Base-by-base conservation (phyloP, 2,797 vertebrate genomes). In the Xiphorhynchus erythropygius region DNA sequence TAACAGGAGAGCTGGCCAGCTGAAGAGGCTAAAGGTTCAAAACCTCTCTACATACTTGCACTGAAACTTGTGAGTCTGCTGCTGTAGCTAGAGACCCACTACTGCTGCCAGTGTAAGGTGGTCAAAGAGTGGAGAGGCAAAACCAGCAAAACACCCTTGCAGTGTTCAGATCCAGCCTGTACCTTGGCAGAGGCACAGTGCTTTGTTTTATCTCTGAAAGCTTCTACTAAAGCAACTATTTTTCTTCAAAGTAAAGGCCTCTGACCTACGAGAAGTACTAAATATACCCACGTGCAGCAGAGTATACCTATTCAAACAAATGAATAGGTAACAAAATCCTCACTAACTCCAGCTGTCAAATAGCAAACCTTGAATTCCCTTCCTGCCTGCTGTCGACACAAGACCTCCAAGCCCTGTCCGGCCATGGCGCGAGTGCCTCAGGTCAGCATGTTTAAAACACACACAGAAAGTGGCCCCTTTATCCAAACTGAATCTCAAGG, bases 401-500 rank as follows among this genome's bases (percentile, higher is more conserved):
- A 39, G 82, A 86, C 47, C 70, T 75, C 23, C 52, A 65, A 57
- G 30, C 5, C 39, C 32, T 11, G 41, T 86, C 41, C 49, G 57
- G 59, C 74, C 79, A 35, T 11, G 37, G 56, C 86, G 35, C 28
- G 21, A 39, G 35, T 33, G n/a, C 73, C 63, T 32, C 41, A 74
- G 64, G 64, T 79, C 68, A 92, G 78, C 11, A 11, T 18, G 22
- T 41, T 57, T 65, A 57, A 85, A 81, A 14, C 9, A 18, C 0
- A 0, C 13, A 17, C 42, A 57, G 44, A 87, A 62, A 88, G 65
- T 3, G 9, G 67, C 9, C 73, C 35, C 88, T 85, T 91, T 73
- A 76, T 81, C 85, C 59, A 18, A 82, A 59, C 59, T 87, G 35
- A 59, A 91, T 88, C 74, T 96, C 85, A 91, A 95, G 90, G 77